Conservation (phyloP, 2,888 invertebrate genomes). For the Megalurothrips usitatus region DNA sequence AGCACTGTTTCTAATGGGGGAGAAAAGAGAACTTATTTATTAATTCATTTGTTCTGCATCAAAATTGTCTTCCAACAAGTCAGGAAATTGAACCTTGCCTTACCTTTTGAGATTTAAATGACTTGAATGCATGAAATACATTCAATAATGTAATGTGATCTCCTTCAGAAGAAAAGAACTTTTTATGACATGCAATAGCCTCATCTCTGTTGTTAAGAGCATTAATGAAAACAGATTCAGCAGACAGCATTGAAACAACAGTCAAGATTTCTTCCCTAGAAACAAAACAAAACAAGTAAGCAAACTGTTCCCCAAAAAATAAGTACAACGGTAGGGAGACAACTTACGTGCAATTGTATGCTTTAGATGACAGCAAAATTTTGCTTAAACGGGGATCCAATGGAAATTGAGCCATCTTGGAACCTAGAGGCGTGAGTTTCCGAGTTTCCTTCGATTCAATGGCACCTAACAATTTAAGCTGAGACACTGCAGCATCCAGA, state of each 20-base stretch:
- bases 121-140: constrained; percentile 74
- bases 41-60: neutral
- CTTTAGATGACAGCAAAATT: constrained; percentile 69
- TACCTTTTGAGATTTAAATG: constrained; percentile 62
- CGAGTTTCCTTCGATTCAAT: constrained; percentile 56
- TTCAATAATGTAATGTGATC: constrained; percentile 91
- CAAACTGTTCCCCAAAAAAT: neutral
- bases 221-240: constrained; percentile 77
- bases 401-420: constrained; percentile 85
- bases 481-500: constrained; percentile 46
- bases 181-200: constrained; percentile 60
- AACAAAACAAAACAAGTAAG: constrained; percentile 35
- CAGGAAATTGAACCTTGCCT: neutral
- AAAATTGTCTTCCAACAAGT: constrained; percentile 24
- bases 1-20: constrained; percentile 71
- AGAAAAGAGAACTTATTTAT: constrained; percentile 28
- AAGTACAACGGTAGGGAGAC: neutral
- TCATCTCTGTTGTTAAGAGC: constrained; percentile 60
- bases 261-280: constrained; percentile 65
- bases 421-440: constrained; percentile 71
- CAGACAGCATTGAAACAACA: constrained; percentile 80
- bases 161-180: constrained; percentile 80
- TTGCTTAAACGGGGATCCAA: constrained; percentile 86
- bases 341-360: constrained; percentile 69
- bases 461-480: constrained; percentile 55